Conservation (phyloP, 2,797 vertebrate genomes). For the Eidolon dupreanum region DNA sequence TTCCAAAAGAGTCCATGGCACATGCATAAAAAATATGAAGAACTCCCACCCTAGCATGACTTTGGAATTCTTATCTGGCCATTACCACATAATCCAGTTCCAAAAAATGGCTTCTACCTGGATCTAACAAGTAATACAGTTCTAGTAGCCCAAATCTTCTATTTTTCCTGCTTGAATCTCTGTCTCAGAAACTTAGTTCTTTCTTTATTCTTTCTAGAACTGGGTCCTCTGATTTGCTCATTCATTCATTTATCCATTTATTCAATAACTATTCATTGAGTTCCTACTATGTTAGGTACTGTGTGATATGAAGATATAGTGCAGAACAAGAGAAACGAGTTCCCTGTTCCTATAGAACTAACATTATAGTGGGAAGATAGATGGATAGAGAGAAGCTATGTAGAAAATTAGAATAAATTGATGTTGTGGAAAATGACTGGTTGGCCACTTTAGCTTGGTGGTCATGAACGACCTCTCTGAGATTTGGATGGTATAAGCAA, state of each 20-base stretch:
- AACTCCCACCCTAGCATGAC: neutral
- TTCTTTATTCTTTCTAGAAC: neutral
- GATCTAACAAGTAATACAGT: neutral
- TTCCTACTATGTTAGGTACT: neutral
- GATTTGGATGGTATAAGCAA: neutral
- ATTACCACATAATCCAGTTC: neutral
- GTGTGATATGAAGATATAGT: neutral
- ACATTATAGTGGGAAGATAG: neutral
- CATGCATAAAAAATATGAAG: neutral
- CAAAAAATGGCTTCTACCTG: neutral
- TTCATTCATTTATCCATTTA: neutral
- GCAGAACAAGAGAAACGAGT: neutral
- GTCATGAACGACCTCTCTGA: neutral
- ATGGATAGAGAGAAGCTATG: neutral
- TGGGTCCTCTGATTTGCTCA: neutral
- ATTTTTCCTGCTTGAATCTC: neutral
- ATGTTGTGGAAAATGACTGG: neutral
- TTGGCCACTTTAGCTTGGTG: neutral
- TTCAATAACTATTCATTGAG: neutral
- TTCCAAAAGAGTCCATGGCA: neutral
- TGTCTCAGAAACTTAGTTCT: neutral
- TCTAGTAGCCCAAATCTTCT: neutral
- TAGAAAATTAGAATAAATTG: constrained; percentile 8
- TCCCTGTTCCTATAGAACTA: neutral
- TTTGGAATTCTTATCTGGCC: neutral